phyloP scores from a whole-genome alignment of 1,140 invertebrate genomes.

The Hesperophylax magnus region DNA sequence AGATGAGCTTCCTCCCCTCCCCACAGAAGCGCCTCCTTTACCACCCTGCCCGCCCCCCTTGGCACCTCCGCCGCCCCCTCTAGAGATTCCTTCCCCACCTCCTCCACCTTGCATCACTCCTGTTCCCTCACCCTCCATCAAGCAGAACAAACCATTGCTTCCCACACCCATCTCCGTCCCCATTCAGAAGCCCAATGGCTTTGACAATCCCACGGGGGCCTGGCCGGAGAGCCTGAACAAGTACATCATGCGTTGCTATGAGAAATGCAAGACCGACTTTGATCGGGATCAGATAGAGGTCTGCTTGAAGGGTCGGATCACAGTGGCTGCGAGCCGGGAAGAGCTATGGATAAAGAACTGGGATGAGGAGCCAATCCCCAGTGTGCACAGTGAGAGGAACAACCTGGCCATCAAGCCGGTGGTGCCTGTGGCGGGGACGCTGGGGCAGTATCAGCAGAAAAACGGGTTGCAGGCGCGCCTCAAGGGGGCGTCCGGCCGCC shows the following conservation, averaged over 20 bases:
- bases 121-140: slow-evolving; percentile 56
- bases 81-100: slow-evolving; percentile 68
- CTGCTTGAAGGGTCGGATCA: slow-evolving; percentile 93
- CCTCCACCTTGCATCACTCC: slow-evolving; percentile 64
- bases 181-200: slow-evolving; percentile 60
- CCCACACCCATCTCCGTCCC: slow-evolving; percentile 57
- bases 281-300: slow-evolving; percentile 96
- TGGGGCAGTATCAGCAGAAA: slow-evolving; percentile 67
- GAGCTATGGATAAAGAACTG: slow-evolving; percentile 92
- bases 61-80: slow-evolving; percentile 66
- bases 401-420: slow-evolving; percentile 71
- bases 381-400: slow-evolving; percentile 83
- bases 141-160: slow-evolving; percentile 54
- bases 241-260: slow-evolving; percentile 93
- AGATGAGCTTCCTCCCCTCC: slow-evolving; percentile 73
- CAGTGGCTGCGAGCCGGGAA: slow-evolving; percentile 86
- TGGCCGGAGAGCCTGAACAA: slow-evolving; percentile 84
- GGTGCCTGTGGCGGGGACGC: slow-evolving; percentile 60
- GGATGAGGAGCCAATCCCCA: slow-evolving; percentile 91
- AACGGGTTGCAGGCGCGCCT: slow-evolving; percentile 50
- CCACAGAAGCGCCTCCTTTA: slow-evolving; percentile 70
- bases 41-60: slow-evolving; percentile 69
- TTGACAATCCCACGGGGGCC: slow-evolving; percentile 69
- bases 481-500: slow-evolving; percentile 58
- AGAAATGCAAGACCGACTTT: slow-evolving; percentile 86